Conservation (phyloP, 2,797 vertebrate genomes). For the Fringilla coelebs region DNA sequence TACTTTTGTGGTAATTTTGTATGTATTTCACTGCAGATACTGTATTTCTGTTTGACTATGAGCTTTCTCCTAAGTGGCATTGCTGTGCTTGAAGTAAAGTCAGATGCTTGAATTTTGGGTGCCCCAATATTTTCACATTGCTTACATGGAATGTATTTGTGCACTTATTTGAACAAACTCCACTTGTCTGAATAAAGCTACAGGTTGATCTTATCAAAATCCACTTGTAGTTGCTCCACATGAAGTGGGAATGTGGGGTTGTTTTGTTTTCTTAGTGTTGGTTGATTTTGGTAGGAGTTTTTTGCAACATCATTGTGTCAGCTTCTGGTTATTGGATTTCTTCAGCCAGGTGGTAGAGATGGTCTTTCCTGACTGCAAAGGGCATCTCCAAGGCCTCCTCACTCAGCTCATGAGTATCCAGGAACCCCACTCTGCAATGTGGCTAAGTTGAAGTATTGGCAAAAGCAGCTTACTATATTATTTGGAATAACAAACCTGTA, state of each 20-base stretch:
- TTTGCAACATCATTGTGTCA: background rate
- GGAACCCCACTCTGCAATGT: background rate
- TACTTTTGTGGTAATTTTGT: constrained; percentile 76
- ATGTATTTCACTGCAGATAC: constrained; percentile 69
- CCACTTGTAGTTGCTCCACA: background rate
- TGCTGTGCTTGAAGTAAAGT: constrained; percentile 28
- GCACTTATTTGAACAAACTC: background rate
- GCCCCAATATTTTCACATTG: background rate
- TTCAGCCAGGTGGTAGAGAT: background rate
- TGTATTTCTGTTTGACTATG: constrained; percentile 65
- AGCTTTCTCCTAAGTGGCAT: constrained; percentile 59
- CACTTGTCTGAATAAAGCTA: background rate
- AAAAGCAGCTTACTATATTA: background rate
- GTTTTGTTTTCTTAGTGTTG: background rate
- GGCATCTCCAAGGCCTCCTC: background rate
- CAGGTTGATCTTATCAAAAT: background rate
- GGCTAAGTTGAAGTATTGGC: background rate
- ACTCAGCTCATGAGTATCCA: background rate
- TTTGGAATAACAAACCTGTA: background rate
- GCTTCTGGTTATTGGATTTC: background rate
- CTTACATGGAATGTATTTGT: background rate
- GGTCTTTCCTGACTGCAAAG: background rate
- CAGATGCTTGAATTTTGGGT: background rate
- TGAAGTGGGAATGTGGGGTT: background rate
- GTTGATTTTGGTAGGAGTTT: background rate